Conservation (phyloP, 2,113 vertebrate genomes). For the Malurus elegans region DNA sequence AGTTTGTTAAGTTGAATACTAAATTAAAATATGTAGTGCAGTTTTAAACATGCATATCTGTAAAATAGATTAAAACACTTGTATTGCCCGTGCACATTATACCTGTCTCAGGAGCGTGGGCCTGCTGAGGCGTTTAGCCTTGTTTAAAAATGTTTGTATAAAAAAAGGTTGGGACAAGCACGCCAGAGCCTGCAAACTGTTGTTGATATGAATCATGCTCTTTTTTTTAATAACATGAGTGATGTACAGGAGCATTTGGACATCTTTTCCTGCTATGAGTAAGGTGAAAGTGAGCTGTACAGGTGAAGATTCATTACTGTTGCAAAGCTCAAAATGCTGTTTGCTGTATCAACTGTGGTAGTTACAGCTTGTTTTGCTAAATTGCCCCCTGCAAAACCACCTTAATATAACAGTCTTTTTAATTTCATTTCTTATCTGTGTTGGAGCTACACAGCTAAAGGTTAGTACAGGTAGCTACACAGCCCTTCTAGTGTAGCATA, state of each 20-base stretch:
- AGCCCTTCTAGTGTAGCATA: not conserved
- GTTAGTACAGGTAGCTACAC: not conserved
- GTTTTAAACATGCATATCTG: not conserved
- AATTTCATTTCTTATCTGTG: not conserved
- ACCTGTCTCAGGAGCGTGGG: not conserved
- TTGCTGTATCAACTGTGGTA: not conserved
- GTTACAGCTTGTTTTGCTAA: not conserved
- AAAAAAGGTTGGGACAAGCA: not conserved
- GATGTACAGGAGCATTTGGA: not conserved
- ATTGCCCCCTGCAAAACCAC: not conserved
- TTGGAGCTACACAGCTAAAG: not conserved
- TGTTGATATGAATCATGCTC: not conserved
- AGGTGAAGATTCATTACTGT: not conserved
- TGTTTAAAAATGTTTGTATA: not conserved
- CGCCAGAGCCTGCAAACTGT: not conserved
- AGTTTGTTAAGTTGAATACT: not conserved
- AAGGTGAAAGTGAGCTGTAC: not conserved
- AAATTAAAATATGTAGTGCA: not conserved
- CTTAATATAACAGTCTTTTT: not conserved
- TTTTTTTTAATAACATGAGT: not conserved
- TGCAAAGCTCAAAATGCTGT: not conserved
- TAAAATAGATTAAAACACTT: not conserved
- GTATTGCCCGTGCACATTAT: accelerated
- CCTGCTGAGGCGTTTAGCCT: not conserved
- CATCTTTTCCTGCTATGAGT: not conserved